A percentile compares a stretch with the other conserved stretches of the same genome.
phyloP scores from a whole-genome alignment of 2,797 vertebrate species.

The Enteromius anoplus region DNA sequence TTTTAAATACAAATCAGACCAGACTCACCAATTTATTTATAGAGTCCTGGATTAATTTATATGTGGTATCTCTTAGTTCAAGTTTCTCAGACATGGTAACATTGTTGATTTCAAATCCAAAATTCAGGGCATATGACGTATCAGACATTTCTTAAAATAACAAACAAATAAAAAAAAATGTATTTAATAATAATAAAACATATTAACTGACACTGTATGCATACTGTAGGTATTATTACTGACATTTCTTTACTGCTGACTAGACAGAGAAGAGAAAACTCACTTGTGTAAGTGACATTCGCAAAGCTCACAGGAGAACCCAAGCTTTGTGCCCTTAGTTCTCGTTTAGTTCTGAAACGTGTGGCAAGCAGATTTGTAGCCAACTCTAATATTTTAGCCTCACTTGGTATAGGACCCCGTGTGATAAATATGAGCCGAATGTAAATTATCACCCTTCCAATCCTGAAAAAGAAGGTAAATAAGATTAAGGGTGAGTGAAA shows the following conservation, averaged over 20 bases:
- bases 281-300: constrained; percentile 2
- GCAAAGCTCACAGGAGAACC: background rate
- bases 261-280: background rate
- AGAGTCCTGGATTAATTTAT: constrained; percentile 31
- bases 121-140: constrained; percentile 44
- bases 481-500: background rate
- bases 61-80: constrained; percentile 34
- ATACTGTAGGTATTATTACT: background rate
- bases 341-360: constrained; percentile 9
- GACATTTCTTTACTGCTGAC: background rate
- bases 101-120: constrained; percentile 49
- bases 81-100: constrained; percentile 33
- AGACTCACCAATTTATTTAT: constrained; percentile 55
- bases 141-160: constrained; percentile 21
- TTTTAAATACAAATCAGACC: background rate
- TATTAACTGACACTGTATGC: background rate
- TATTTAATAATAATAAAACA: background rate
- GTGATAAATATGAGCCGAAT: constrained; percentile 33
- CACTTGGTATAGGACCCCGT: background rate
- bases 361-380: background rate
- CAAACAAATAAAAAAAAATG: background rate
- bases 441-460: constrained; percentile 27
- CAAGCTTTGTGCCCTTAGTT: background rate
- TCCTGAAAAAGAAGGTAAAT: constrained; percentile 12
- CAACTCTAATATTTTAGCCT: background rate